Evolutionary conservation across 1,140 invertebrate genomes (phyloP).

Genomic region (Atta texana): DNA sequence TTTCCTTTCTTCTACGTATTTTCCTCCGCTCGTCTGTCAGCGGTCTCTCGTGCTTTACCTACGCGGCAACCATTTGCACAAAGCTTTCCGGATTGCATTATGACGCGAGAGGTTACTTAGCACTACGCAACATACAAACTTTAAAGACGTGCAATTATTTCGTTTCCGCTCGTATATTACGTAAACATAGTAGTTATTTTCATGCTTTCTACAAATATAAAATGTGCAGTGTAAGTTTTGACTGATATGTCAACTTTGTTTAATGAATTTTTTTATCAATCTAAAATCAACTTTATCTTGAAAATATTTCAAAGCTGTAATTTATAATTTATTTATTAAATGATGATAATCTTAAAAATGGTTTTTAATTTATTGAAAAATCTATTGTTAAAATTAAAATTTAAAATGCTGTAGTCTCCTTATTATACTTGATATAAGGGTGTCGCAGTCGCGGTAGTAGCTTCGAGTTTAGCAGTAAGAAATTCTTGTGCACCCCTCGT

Average conservation of each 20-base stretch:
- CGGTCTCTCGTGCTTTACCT: slow-evolving; percentile 63
- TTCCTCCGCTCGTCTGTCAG: slow-evolving; percentile 58
- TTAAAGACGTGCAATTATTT: slow-evolving; percentile 47
- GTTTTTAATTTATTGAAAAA: not conserved
- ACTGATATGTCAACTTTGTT: not conserved
- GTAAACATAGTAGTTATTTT: slow-evolving; percentile 10
- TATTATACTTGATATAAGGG: slow-evolving; percentile 11
- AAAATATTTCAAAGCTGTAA: not conserved
- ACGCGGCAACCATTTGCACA: slow-evolving; percentile 74
- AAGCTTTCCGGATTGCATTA: slow-evolving; percentile 76
- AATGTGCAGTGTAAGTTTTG: not conserved
- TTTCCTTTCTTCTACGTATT: slow-evolving; percentile 65
- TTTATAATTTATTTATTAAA: slow-evolving; percentile 10
- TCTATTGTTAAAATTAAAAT: not conserved
- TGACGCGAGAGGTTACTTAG: slow-evolving; percentile 69
- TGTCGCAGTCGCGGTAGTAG: not conserved
- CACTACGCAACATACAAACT: slow-evolving; percentile 54
- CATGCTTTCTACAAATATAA: no score
- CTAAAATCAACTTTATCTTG: not conserved
- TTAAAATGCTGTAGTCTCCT: not conserved
- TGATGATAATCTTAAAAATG: not conserved
- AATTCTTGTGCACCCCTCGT: slow-evolving; percentile 39
- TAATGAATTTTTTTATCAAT: not conserved
- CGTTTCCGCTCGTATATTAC: slow-evolving; percentile 21
- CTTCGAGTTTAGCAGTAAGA: slow-evolving; percentile 30